phyloP scores from a whole-genome alignment of 2,888 invertebrate genomes.

The Mythimna lalbum region DNA sequence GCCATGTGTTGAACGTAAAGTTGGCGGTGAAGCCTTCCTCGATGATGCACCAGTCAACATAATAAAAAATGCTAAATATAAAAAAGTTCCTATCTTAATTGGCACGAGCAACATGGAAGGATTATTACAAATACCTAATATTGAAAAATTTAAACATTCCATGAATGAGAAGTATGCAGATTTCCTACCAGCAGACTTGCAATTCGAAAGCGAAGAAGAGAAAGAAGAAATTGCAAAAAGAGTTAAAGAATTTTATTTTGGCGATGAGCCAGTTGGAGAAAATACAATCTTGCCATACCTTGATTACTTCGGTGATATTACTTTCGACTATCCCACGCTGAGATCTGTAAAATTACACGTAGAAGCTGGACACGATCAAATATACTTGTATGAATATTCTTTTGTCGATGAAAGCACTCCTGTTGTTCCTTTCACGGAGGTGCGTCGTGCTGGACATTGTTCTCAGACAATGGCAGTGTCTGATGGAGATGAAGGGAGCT shows the following conservation, averaged over 20 bases:
- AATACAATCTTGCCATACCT: conserved; percentile 59
- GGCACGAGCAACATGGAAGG: conserved; percentile 50
- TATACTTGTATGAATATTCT: conserved; percentile 74
- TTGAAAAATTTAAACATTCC: conserved; percentile 49
- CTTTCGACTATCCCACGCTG: conserved; percentile 70
- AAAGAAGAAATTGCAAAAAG: conserved; percentile 61
- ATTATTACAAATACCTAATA: conserved; percentile 15
- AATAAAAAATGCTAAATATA: conserved; percentile 40
- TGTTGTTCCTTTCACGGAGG: conserved; percentile 62
- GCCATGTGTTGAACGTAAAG: conserved; percentile 47
- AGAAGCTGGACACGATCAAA: conserved; percentile 64
- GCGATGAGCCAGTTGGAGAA: conserved; percentile 58
- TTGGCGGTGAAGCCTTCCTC: conserved; percentile 12
- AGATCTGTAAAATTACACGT: conserved; percentile 65
- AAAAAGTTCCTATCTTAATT: conserved; percentile 44
- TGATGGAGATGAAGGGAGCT: conserved; percentile 42
- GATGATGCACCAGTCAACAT: conserved; percentile 40
- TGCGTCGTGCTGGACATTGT: conserved; percentile 70
- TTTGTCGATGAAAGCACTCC: conserved; percentile 67
- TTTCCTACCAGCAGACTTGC: conserved; percentile 72
- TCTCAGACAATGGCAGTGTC: conserved; percentile 64
- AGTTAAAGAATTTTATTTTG: conserved; percentile 75
- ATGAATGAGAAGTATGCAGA: conserved; percentile 73
- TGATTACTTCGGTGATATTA: conserved; percentile 77
- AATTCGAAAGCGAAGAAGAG: conserved; percentile 66